A percentile compares a stretch with the other conserved stretches of the same genome.
Conservation (phyloP, 2,113 vertebrate species). For the Dolichallabes microphthalmus region DNA sequence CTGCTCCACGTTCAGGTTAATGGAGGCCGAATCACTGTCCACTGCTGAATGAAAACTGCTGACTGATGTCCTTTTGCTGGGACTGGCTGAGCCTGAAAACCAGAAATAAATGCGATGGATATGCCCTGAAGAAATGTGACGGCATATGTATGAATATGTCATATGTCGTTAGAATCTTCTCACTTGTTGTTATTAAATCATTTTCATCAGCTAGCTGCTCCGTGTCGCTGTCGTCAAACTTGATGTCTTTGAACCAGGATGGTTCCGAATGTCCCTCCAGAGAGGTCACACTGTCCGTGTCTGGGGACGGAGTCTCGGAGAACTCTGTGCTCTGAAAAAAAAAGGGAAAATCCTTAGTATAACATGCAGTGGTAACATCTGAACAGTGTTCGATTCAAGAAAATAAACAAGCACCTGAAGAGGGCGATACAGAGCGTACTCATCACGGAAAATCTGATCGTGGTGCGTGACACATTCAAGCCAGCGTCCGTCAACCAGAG, state of each 20-base stretch:
- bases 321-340: conserved; percentile 88
- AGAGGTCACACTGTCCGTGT: conserved; percentile 95
- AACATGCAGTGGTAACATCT: background rate
- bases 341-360: background rate
- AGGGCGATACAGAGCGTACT: conserved; percentile 93
- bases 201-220: conserved; percentile 92
- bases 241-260: conserved; percentile 99
- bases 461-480: conserved; percentile 95
- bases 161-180: conserved; percentile 17
- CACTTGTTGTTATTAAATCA: conserved; percentile 87
- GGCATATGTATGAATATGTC: no score
- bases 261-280: conserved; percentile 97
- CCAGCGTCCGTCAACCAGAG: conserved; percentile 93
- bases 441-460: conserved; percentile 94
- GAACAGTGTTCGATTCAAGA: no score
- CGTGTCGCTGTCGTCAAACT: conserved; percentile 97
- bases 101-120: background rate
- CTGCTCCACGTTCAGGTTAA: conserved; percentile 98
- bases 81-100: conserved; percentile 86
- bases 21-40: conserved; percentile 98
- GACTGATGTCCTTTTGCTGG: conserved; percentile 97
- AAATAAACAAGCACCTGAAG: conserved; percentile 79
- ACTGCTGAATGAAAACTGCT: conserved; percentile 97
- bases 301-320: conserved; percentile 94
- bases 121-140: background rate